Base-by-base conservation (phyloP, 2,113 vertebrate species). In the Synchiropus splendidus region DNA sequence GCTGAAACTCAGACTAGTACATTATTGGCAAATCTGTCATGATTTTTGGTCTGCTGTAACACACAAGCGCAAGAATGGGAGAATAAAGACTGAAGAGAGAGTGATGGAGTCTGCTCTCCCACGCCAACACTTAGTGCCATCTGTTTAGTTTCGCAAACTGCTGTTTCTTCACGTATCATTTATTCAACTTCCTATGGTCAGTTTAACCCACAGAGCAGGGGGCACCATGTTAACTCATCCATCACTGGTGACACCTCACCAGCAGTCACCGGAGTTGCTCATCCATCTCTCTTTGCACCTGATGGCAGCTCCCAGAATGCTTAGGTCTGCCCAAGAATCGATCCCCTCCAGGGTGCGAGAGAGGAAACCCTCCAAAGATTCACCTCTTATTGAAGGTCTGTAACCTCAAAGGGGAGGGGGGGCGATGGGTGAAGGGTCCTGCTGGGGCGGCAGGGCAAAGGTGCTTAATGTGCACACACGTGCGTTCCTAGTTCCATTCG, bases 241-340 rank as follows among this genome's bases (percentile, higher is more conserved):
- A 80, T 82, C 77, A 82, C 46, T 5, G 6, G 34, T 16, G 61
- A 61, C 67, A 48, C 54, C n/a, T 48, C 58, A 40, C 58, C 14
- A 37, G 57, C 38, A 36, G 58, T 55, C 56, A 17, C 21, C 45
- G 27, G 39, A 58, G 45, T 18, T 37, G 44, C 64, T 74, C 81
- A 73, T 80, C 78, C 65, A 64, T 85, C 82, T 84, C 67, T 55
- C 56, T 62, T 58, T 75, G 64, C 65, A 53, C 41, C 38, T 39
- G 37, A n/a, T 80, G 75, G 72, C 80, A 76, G 80, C 54, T 67
- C 45, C 51, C 64, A 71, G 73, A 76, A n/a, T n/a, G n/a, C n/a
- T n/a, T n/a, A n/a, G n/a, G n/a, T n/a, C n/a, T n/a, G n/a, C n/a
- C n/a, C n/a, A n/a, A n/a, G n/a, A n/a, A 71, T 45, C 9, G 46